Evolutionary conservation across 1,140 invertebrate species (phyloP).

Genomic region (Papilio helenus): DNA sequence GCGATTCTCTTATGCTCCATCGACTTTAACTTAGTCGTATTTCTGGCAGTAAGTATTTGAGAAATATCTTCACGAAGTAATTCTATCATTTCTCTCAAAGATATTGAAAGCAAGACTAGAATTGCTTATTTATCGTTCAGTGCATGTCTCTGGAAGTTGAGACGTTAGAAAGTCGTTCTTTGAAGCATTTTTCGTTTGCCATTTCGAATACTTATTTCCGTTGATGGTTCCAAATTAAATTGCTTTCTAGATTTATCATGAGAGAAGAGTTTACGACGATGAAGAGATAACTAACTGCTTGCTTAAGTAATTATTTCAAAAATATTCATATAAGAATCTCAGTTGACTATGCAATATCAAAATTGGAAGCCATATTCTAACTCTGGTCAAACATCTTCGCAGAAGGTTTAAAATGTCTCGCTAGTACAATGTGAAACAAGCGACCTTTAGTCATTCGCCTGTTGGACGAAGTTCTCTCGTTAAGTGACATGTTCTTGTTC

Average conservation of each 20-base stretch:
- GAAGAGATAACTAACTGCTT: too few species aligned
- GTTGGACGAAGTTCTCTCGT: slow-evolving; percentile 12
- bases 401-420: not conserved
- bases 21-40: slow-evolving; percentile 49
- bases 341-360: too few species aligned
- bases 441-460: not conserved
- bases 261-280: too few species aligned
- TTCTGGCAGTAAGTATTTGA: slow-evolving; percentile 53
- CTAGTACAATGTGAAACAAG: slow-evolving; percentile 3
- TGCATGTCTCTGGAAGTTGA: not conserved
- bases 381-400: not conserved
- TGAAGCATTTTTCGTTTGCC: not conserved
- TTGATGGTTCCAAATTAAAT: too few species aligned
- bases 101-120: slow-evolving; percentile 40
- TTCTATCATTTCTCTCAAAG: slow-evolving; percentile 46
- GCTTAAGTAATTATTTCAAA: too few species aligned
- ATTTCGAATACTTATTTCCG: not conserved
- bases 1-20: slow-evolving; percentile 53
- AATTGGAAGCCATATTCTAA: not conserved
- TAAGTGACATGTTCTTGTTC: slow-evolving; percentile 58
- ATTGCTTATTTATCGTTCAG: slow-evolving; percentile 45
- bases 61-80: slow-evolving; percentile 57
- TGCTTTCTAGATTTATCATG: too few species aligned
- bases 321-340: too few species aligned
- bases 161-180: not conserved